Conservation (phyloP, 2,797 vertebrate genomes). For the Fistularia tabacaria region DNA sequence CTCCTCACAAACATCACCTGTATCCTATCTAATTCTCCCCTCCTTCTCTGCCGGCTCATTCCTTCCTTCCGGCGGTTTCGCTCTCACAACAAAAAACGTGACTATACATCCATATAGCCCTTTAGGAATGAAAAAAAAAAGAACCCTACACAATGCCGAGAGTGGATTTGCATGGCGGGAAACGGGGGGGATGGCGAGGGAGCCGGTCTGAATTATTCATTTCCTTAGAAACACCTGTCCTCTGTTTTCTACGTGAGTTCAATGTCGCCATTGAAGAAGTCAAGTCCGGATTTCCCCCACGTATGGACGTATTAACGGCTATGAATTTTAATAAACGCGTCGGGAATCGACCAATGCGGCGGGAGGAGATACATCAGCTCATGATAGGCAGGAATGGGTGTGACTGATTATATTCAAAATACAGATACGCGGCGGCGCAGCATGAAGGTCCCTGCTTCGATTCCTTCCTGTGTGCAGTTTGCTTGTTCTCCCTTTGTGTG, state of each 20-base stretch:
- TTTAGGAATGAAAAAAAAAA: constrained; percentile 41
- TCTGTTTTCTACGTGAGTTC: constrained; percentile 34
- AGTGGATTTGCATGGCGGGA: constrained; percentile 53
- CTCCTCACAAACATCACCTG: constrained; percentile 22
- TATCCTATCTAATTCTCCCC: constrained; percentile 12
- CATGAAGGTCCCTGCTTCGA: too few species aligned
- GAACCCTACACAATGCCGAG: constrained; percentile 34
- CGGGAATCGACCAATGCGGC: too few species aligned
- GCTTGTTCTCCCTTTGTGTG: too few species aligned
- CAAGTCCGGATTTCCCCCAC: constrained; percentile 2
- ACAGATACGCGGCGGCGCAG: too few species aligned
- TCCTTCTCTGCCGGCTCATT: constrained; percentile 25
- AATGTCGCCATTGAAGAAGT: constrained; percentile 42
- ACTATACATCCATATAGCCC: constrained; percentile 63
- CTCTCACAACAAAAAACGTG: constrained; percentile 55
- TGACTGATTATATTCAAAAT: too few species aligned
- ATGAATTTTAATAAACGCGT: constrained; percentile 39
- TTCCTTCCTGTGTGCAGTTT: too few species aligned
- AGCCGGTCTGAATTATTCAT: constrained; percentile 60
- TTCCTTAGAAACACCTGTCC: constrained; percentile 23
- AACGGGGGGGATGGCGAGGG: constrained; percentile 10
- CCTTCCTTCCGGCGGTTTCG: constrained; percentile 6
- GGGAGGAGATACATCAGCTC: too few species aligned
- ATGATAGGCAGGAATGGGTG: too few species aligned
- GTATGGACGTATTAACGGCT: constrained; percentile 4